phyloP scores from a whole-genome alignment of 2,113 vertebrate species.

The Butastur rufipennis region DNA sequence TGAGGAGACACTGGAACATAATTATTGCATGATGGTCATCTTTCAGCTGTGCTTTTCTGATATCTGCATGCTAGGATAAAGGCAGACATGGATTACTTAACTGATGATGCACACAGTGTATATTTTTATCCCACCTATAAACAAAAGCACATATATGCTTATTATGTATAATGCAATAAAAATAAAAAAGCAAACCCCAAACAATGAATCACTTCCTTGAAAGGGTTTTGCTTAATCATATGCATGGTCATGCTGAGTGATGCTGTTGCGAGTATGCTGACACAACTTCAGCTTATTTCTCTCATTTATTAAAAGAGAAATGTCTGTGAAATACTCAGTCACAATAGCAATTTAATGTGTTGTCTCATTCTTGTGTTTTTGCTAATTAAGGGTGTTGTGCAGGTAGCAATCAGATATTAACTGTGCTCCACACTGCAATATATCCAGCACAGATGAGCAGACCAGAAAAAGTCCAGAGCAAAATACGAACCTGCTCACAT shows the following conservation, averaged over 20 bases:
- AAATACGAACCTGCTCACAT: background rate
- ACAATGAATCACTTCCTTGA: background rate
- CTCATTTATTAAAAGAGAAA: background rate
- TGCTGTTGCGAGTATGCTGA: background rate
- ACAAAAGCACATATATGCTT: background rate
- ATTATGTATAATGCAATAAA: background rate
- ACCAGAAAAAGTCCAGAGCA: background rate
- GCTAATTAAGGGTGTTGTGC: background rate
- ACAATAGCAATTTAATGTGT: background rate
- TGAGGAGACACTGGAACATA: background rate
- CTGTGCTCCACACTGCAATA: background rate
- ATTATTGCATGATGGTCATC: background rate
- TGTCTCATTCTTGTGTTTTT: background rate
- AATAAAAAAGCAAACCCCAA: conserved; percentile 1
- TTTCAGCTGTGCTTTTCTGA: background rate
- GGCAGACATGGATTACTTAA: background rate
- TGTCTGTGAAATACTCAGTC: background rate
- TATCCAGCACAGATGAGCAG: background rate
- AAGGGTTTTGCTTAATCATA: background rate
- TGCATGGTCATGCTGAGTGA: background rate
- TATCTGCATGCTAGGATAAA: background rate
- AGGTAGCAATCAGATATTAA: background rate
- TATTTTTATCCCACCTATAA: background rate
- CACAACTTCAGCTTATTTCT: background rate
- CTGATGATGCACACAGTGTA: background rate